These are phyloP conservation scores for Esox lucius DNA, from an alignment of 2,797 vertebrate species.

Conservation along the genomic window DNA sequence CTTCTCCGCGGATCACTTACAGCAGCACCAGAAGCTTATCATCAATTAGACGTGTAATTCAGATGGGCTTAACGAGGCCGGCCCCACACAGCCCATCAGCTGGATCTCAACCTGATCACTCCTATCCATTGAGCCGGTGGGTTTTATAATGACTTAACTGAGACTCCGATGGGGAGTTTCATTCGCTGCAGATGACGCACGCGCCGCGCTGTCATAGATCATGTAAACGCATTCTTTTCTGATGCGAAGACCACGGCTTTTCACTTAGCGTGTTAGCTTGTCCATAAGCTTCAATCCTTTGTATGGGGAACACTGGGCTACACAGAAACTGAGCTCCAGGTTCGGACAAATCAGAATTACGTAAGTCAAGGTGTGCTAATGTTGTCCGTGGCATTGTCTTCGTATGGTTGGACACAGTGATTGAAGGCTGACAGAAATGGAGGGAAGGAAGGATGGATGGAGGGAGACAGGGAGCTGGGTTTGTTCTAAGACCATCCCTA, in stretches of 20 bases:
- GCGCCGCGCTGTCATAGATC: not conserved
- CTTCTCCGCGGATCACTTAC: conserved; percentile 69
- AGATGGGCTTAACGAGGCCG: conserved; percentile 72
- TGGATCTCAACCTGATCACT: not conserved
- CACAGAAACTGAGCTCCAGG: not conserved
- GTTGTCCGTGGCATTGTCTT: not conserved
- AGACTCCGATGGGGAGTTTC: not conserved
- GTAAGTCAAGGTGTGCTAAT: not conserved
- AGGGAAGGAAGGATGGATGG: not conserved
- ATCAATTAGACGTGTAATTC: conserved; percentile 72
- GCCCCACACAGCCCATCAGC: conserved; percentile 61
- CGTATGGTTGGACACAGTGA: not conserved
- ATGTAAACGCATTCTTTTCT: not conserved
- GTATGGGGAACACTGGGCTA: not conserved
- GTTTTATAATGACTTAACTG: not conserved
- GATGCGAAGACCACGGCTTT: not conserved
- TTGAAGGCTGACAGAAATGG: not conserved
- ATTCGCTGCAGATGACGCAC: not conserved
- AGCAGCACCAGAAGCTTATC: conserved; percentile 67
- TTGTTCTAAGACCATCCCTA: not conserved
- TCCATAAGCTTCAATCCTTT: not conserved
- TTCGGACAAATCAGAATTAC: not conserved
- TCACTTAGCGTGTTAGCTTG: not conserved
- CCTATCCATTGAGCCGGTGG: not conserved
- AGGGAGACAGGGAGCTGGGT: not conserved